Base-by-base conservation (phyloP, 2,888 invertebrate genomes). In the Cryptophagus acutangulus region DNA sequence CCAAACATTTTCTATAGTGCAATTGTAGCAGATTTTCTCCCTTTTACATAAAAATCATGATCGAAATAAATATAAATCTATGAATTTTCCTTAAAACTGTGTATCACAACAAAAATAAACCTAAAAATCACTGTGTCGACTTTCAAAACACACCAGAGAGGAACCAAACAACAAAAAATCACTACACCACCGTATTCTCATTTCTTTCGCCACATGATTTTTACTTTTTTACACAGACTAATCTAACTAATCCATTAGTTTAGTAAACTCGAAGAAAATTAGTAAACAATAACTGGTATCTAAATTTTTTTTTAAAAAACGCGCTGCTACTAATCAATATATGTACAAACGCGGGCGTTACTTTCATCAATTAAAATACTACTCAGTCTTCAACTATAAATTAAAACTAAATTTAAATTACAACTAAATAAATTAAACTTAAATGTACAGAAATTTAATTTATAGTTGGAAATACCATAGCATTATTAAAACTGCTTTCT, bases 361-460 rank as follows among this genome's bases (percentile, higher is more conserved):
- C 44, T 16, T 44, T 41, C 44, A 44, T 37, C 26, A 26, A 26
- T 38, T 38, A 38, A 46, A 48, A 41, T 40, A 41, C 47, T 48
- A 48, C 42, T 48, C 47, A 48, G 47, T 48, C 47, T 48, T 48
- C 41, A 44, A 44, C 47, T 47, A 47, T 45, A 48, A 48, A 48
- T 46, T 46, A 45, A 44, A 31, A 3, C 14, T 15, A 26, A 26
- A 26, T 26, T 20, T 26, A 26, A 3, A n/a, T n/a, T 26, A 26
- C 4, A 26, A 6, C 3, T 12, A 26, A 26, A 26, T 4, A 26
- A 26, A 12, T 4, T 26, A 6, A n/a, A 26, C n/a, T n/a, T 26
- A 26, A n/a, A 4, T 6, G 9, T 26, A 6, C 3, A 16, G 8
- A 10, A 31, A 13, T 3, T 31, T 31, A 31, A 31, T 31, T 31